These are phyloP conservation scores for Laticauda colubrina DNA, from an alignment of 2,113 vertebrate species.

Conservation along the genomic window DNA sequence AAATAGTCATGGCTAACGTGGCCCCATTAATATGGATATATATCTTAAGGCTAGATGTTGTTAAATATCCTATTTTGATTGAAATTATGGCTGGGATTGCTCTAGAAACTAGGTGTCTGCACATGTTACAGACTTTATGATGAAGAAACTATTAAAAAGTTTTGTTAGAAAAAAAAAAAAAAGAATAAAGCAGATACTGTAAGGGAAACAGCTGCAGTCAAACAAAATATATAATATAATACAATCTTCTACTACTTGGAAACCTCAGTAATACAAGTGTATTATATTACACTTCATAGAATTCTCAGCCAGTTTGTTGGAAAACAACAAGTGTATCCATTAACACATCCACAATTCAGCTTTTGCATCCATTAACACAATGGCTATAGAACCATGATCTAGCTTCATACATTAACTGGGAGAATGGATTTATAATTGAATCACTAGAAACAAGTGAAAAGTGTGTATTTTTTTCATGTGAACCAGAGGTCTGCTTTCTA, in stretches of 20 bases:
- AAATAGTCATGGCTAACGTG: background rate
- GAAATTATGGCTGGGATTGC: background rate
- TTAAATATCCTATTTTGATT: background rate
- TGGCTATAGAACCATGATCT: background rate
- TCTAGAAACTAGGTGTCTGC: background rate
- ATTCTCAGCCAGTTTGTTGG: background rate
- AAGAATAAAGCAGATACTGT: background rate
- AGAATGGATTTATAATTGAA: background rate
- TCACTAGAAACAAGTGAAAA: background rate
- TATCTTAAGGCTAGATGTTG: background rate
- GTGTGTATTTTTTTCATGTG: background rate
- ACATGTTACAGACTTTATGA: background rate
- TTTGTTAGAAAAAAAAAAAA: no score
- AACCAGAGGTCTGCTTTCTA: background rate
- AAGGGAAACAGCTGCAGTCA: background rate
- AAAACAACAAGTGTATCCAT: background rate
- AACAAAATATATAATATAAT: background rate
- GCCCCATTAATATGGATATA: background rate
- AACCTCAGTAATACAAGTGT: background rate
- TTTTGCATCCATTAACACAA: background rate
- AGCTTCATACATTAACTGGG: background rate
- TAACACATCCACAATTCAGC: background rate
- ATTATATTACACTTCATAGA: background rate
- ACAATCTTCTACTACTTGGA: background rate
- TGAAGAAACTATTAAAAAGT: background rate